phyloP scores from a whole-genome alignment of 64 coral and sea anemone species.

The Astreopora myriophthalma region DNA sequence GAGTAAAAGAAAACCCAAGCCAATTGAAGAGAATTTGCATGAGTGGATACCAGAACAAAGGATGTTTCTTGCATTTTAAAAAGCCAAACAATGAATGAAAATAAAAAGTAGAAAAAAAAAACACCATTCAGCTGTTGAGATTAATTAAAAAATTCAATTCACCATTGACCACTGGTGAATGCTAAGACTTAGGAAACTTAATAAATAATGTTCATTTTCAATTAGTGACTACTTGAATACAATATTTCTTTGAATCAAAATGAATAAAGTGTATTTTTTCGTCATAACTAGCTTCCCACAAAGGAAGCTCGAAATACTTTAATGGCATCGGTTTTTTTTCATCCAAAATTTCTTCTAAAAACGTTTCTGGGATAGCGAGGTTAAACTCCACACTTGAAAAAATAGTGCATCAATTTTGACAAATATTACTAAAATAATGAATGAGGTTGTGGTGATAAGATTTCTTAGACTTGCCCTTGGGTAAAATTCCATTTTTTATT shows the following conservation, averaged over 20 bases:
- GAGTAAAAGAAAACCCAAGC: background rate
- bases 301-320: no score
- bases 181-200: background rate
- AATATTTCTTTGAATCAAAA: background rate
- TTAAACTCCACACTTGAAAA: no score
- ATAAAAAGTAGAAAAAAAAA: background rate
- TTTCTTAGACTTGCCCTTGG: background rate
- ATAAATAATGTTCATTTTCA: constrained; percentile 33
- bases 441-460: no score
- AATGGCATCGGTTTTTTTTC: no score
- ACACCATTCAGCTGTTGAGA: background rate
- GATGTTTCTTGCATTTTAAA: background rate
- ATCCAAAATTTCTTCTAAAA: no score
- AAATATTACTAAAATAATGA: no score
- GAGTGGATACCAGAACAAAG: background rate
- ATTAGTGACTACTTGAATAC: background rate
- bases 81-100: background rate
- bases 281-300: no score
- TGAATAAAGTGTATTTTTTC: background rate
- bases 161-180: background rate
- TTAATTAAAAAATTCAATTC: constrained; percentile 31
- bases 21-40: constrained; percentile 10
- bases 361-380: no score
- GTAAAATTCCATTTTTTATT: background rate
- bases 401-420: no score